Evolutionary conservation across 2,888 invertebrate species (phyloP).

Genomic region (Disparrhopalites patrizii): DNA sequence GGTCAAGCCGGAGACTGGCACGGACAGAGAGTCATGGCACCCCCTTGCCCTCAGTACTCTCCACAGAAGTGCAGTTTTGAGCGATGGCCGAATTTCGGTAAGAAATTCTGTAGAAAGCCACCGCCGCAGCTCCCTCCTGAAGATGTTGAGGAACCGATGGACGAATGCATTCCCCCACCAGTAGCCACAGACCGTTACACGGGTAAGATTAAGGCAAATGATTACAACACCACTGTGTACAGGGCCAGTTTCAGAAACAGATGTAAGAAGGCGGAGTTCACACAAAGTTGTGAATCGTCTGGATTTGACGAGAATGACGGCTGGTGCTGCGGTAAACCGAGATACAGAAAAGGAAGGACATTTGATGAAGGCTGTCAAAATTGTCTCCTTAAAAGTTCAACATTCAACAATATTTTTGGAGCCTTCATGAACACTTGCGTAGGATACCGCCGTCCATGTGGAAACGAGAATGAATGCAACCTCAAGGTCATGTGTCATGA

Average conservation of each 20-base stretch:
- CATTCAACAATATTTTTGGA: constrained; percentile 14
- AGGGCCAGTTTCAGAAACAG: not conserved
- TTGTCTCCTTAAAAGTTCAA: not conserved
- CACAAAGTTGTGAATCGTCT: not conserved
- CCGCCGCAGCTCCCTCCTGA: too few relatives aligned
- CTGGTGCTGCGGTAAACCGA: constrained; percentile 16
- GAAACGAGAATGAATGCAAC: not conserved
- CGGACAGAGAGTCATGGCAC: too few relatives aligned
- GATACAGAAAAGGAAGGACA: constrained; percentile 12
- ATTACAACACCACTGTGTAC: constrained; percentile 18
- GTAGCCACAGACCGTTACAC: too few relatives aligned
- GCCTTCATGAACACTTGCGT: not conserved
- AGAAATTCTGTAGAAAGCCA: too few relatives aligned
- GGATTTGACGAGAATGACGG: not conserved
- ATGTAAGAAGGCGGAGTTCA: not conserved
- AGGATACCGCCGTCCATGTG: not conserved
- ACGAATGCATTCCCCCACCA: not conserved
- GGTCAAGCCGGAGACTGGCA: too few relatives aligned
- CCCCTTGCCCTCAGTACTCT: too few relatives aligned
- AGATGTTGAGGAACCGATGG: not conserved
- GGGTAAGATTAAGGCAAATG: too few relatives aligned
- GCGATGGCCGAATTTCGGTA: too few relatives aligned
- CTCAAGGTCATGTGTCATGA: constrained; percentile 3
- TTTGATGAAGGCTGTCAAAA: constrained; percentile 6
- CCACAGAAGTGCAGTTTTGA: too few relatives aligned